Base-by-base conservation (phyloP, 2,888 invertebrate species). In the Itoplectis maculator region DNA sequence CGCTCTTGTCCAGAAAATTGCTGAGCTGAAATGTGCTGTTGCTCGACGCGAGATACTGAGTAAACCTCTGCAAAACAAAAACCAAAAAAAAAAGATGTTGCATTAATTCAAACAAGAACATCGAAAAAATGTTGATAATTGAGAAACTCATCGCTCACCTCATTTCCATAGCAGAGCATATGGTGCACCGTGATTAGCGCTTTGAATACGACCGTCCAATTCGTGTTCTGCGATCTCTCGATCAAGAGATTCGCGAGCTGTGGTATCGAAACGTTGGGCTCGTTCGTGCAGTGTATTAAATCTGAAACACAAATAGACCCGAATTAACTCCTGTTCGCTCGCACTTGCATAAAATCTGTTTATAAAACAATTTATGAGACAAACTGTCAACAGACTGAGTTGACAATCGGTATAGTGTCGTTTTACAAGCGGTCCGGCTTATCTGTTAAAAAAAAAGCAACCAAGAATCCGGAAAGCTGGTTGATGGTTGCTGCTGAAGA, bases 151-250 rank as follows among this genome's bases (percentile, higher is more conserved):
- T 29, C 29, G 29, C 88, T 94, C 93, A 99, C 99, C 96, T 99
- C 99, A 94, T 99, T 99, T 91, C 99, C 99, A 94, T 99, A 99
- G 92, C 99, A 99, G 96, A 99, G 97, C 93, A 99, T 95, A 94
- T 99, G 99, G 94, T 99, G 99, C 86, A 99, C 98, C 82, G 99
- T 99, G 91, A 99, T 97, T 88, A 99, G 96, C 72, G 99, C 96
- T 94, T 99, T 99, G 94, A 98, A 99, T 82, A 99, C 99, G 84
- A 99, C 99, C 87, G 99, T 98, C 99, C 99, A 99, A 93, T 97
- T 99, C 88, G 97, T 96, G 94, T 98, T 98, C 94, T 99, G 99
- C 87, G 99, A 99, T 91, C 99, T 95, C 94, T 99, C 99, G 91
- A 99, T 98, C 92, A 99, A 95, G 91, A 99, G 95, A 94, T 99